Evolutionary conservation across 1,140 invertebrate genomes (phyloP), one percentile per base, ranked within the genome.

Genomic region (Rhopalosiphum maidis): DNA sequence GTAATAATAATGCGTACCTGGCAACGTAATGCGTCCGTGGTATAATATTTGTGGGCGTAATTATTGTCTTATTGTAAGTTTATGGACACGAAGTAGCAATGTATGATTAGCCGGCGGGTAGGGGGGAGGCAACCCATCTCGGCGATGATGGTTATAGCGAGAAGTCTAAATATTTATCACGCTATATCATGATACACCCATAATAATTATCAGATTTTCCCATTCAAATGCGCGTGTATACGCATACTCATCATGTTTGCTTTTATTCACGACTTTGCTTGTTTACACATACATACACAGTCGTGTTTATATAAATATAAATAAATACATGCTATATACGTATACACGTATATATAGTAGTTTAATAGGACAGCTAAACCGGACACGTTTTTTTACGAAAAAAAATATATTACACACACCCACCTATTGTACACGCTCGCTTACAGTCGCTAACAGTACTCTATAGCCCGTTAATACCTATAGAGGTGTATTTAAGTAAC

Each of bases 201-300:
- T 91, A 77, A 91, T 82, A 91, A 91, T 91, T 91, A 91, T 91
- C 90, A 82, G 90, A 91, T 91, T 91, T 77, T 91, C 43, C 43
- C 90, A 82, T 91, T 91, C 90, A 91, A 91, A 82, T 46, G 43
- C 43, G 35, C n/a, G 15, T n/a, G 60, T n/a, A 41, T 41, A n/a
- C 30, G 60, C 18, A 11, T 60, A n/a, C 60, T 30, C 60, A 18
- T 90, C 89, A 60, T 60, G 89, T 91, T 91, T 48, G 68, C 37
- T 91, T 77, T 91, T 91, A 91, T 91, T 91, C 90, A 91, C 90
- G 90, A 91, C 90, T 91, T 30, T 43, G 30, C 18, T 77, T 43
- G 41, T 23, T 77, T 91, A 35, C 68, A 35, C 8, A 41, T 54
- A 77, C 30, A 68, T 11, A 60, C 11, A 6, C 60, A 18, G 0